Percentiles rank a stretch among this genome's conserved stretches.
Conservation (phyloP, 2,888 invertebrate genomes). For the Teleogryllus oceanicus region DNA sequence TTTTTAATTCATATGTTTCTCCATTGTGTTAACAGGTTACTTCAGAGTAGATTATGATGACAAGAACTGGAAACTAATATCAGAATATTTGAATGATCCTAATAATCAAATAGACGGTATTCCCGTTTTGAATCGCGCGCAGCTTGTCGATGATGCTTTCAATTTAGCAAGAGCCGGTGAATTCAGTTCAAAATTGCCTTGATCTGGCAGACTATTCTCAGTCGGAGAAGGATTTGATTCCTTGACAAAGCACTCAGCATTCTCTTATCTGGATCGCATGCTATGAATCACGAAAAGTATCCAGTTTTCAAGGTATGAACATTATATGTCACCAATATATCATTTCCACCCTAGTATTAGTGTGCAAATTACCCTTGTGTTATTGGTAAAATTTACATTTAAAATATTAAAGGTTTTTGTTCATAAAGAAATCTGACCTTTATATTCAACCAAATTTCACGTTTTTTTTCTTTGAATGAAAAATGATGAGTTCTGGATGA, state of each 20-base stretch:
- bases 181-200: background rate
- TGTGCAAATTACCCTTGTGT: too few relatives aligned
- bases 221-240: background rate
- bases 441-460: too few relatives aligned
- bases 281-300: slow-evolving; percentile 52
- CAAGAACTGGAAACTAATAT: background rate
- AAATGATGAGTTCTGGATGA: too few relatives aligned
- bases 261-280: slow-evolving; percentile 46
- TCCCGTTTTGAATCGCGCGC: background rate
- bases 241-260: background rate
- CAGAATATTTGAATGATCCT: background rate
- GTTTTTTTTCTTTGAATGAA: too few relatives aligned
- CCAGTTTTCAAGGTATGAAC: background rate
- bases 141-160: background rate
- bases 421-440: too few relatives aligned
- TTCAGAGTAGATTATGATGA: background rate
- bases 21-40: background rate
- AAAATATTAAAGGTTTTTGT: too few relatives aligned
- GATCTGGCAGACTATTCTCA: background rate
- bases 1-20: background rate
- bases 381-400: background rate
- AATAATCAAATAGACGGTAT: background rate
- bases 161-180: background rate
- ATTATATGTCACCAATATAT: too few relatives aligned
- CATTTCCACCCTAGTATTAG: too few relatives aligned